Evolutionary conservation across 2,888 invertebrate species (phyloP).

Genomic region (Drosophila eohydei): DNA sequence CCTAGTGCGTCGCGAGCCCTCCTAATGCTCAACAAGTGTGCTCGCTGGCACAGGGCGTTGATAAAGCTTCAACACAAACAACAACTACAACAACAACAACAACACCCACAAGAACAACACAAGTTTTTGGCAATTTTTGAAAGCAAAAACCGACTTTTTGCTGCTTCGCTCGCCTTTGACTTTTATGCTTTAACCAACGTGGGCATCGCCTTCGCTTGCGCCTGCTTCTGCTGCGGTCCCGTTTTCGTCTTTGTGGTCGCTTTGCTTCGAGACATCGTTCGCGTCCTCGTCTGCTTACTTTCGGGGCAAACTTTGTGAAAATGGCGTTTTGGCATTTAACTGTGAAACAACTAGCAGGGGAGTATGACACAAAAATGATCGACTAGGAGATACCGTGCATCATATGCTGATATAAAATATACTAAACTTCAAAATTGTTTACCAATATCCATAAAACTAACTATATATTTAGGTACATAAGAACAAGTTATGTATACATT

Average conservation of each 20-base stretch:
- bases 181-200: slow-evolving; percentile 41
- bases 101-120: slow-evolving; percentile 21
- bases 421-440: neutral
- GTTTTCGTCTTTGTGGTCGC: slow-evolving; percentile 2
- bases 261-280: neutral
- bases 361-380: too few relatives aligned
- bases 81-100: slow-evolving; percentile 23
- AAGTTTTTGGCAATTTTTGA: slow-evolving; percentile 38
- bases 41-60: slow-evolving; percentile 50
- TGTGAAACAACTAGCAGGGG: slow-evolving; percentile 30
- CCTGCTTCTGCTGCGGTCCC: slow-evolving; percentile 11
- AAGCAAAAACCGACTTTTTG: slow-evolving; percentile 43
- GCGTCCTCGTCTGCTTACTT: slow-evolving; percentile 29
- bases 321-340: slow-evolving; percentile 73
- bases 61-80: slow-evolving; percentile 62
- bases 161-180: slow-evolving; percentile 48
- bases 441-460: too few relatives aligned
- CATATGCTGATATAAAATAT: neutral
- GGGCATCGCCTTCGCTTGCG: slow-evolving; percentile 11
- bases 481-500: neutral
- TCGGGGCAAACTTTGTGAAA: slow-evolving; percentile 65
- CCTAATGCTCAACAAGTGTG: slow-evolving; percentile 73
- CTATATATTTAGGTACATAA: neutral
- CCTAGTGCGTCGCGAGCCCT: slow-evolving; percentile 17
- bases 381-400: neutral